These are phyloP conservation scores for Mirza zaza DNA, from an alignment of 2,113 vertebrate genomes.

Conservation along the genomic window DNA sequence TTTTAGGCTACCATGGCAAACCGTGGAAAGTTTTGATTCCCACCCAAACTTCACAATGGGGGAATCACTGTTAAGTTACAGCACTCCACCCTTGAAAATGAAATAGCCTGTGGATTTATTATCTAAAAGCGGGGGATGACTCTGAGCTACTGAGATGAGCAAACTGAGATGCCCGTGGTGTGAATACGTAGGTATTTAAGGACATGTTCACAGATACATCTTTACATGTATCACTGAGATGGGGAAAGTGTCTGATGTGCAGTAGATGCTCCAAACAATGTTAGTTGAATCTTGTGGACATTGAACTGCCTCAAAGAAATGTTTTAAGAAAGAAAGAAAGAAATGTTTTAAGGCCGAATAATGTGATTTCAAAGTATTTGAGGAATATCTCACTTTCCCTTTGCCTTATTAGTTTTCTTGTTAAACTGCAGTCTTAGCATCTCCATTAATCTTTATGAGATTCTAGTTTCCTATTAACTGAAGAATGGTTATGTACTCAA, in stretches of 20 bases:
- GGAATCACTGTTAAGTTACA: neutral
- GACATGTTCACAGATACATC: neutral
- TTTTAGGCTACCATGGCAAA: neutral
- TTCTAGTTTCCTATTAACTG: slow-evolving; percentile 3
- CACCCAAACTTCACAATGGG: neutral
- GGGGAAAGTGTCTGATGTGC: neutral
- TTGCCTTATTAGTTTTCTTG: neutral
- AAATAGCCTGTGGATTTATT: neutral
- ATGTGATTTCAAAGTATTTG: neutral
- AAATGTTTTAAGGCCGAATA: neutral
- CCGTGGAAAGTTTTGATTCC: slow-evolving; percentile 10
- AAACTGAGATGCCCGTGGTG: neutral
- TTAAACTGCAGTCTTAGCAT: neutral
- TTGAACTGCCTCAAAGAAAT: neutral
- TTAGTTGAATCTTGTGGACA: neutral
- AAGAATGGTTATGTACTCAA: neutral
- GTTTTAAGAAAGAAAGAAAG: neutral
- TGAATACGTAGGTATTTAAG: neutral
- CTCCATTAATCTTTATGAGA: slow-evolving; percentile 44
- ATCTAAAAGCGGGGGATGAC: neutral
- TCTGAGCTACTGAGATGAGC: neutral
- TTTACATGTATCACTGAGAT: neutral
- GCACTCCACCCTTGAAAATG: slow-evolving; percentile 12
- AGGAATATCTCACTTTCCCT: slow-evolving; percentile 18
- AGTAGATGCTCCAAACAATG: neutral